Conservation (phyloP, 2,113 vertebrate genomes). For the Python bivittatus region DNA sequence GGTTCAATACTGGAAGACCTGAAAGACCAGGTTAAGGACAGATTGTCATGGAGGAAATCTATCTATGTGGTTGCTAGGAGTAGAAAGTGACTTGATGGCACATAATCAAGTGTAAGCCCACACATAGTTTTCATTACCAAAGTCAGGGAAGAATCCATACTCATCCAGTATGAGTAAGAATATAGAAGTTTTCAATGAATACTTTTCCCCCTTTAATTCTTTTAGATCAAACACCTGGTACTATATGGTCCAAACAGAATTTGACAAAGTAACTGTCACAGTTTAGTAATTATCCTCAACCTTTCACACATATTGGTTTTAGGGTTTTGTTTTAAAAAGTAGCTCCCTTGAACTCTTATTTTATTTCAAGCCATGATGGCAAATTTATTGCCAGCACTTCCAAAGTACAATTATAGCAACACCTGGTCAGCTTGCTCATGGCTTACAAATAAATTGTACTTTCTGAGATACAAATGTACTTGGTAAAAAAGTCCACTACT, state of each 20-base stretch:
- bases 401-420: constrained; percentile 75
- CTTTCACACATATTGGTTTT: constrained; percentile 12
- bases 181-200: background rate
- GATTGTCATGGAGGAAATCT: too few species aligned
- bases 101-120: too few species aligned
- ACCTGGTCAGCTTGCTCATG: constrained; percentile 69
- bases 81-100: too few species aligned
- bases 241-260: background rate
- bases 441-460: constrained; percentile 74
- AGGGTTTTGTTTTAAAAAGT: constrained; percentile 26
- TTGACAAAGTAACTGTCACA: background rate
- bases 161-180: background rate
- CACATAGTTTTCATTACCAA: too few species aligned
- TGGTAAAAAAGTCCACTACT: constrained; percentile 18
- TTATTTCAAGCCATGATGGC: constrained; percentile 70
- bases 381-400: constrained; percentile 78
- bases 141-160: too few species aligned
- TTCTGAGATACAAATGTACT: constrained; percentile 51
- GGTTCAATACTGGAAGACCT: too few species aligned
- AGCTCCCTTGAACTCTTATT: constrained; percentile 70
- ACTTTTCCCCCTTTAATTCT: background rate
- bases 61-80: too few species aligned
- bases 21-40: too few species aligned
- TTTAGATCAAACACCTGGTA: background rate
- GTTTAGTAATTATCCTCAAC: constrained; percentile 24